These are phyloP conservation scores for Hippolais icterina DNA, from an alignment of 2,113 vertebrate species.

Conservation along the genomic window DNA sequence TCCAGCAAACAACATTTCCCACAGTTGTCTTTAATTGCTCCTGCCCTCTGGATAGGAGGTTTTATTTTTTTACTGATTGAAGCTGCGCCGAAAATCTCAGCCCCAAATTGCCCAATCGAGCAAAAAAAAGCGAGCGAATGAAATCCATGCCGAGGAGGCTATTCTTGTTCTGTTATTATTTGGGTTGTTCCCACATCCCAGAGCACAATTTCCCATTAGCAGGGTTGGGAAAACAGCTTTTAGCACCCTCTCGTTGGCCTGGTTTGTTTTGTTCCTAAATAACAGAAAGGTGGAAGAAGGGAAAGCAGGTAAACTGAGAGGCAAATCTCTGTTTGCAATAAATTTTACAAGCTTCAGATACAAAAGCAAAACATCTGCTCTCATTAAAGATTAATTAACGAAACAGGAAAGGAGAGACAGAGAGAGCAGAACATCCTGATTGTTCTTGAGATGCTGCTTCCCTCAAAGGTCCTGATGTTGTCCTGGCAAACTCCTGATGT, in stretches of 20 bases:
- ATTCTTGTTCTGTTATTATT: neutral
- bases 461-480: neutral
- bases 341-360: neutral
- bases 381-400: neutral
- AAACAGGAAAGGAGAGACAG: neutral
- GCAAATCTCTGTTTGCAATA: neutral
- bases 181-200: conserved; percentile 4
- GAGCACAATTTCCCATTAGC: neutral
- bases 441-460: neutral
- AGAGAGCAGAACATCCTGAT: neutral
- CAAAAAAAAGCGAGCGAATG: neutral
- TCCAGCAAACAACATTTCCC: neutral
- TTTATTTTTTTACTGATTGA: conserved; percentile 40
- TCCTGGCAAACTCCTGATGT: neutral
- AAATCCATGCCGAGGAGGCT: neutral
- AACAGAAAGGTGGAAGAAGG: neutral
- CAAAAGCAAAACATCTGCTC: neutral
- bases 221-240: neutral
- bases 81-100: conserved; percentile 18
- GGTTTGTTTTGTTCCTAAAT: neutral
- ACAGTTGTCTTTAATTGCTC: conserved; percentile 10
- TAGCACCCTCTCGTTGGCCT: neutral
- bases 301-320: neutral
- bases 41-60: conserved; percentile 25
- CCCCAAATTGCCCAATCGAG: neutral